phyloP scores from a whole-genome alignment of 2,113 vertebrate genomes.

The Saccopteryx bilineata region DNA sequence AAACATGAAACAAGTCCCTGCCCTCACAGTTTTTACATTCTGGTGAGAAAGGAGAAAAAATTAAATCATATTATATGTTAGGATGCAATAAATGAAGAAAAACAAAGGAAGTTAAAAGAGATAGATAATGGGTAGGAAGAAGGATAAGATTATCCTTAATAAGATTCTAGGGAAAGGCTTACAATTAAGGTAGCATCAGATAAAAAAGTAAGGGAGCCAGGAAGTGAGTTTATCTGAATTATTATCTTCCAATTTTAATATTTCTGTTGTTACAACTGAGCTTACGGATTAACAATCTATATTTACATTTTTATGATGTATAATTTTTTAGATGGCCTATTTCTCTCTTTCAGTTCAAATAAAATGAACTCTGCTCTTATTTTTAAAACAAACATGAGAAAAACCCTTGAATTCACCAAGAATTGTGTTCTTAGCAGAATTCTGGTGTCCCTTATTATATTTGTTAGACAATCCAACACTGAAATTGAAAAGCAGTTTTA shows the following conservation, averaged over 20 bases:
- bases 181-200: conserved; percentile 10
- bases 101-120: conserved; percentile 6
- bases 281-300: neutral
- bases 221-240: neutral
- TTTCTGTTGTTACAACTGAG: neutral
- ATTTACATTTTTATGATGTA: neutral
- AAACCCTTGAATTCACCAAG: neutral
- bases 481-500: conserved; percentile 38
- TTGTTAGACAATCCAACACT: neutral
- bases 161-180: neutral
- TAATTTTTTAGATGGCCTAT: neutral
- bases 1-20: conserved; percentile 19
- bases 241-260: conserved; percentile 16
- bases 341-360: conserved; percentile 17
- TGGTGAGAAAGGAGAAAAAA: conserved; percentile 11
- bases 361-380: conserved; percentile 9
- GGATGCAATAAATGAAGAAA: conserved; percentile 45
- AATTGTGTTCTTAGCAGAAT: conserved; percentile 18
- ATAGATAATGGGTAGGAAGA: neutral
- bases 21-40: neutral
- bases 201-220: conserved; percentile 1
- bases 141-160: neutral
- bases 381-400: conserved; percentile 44
- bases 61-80: neutral
- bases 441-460: neutral